These are phyloP conservation scores for Caenorhabditis sp. DNA, from an alignment of 2,888 invertebrate genomes.

Conservation along the genomic window DNA sequence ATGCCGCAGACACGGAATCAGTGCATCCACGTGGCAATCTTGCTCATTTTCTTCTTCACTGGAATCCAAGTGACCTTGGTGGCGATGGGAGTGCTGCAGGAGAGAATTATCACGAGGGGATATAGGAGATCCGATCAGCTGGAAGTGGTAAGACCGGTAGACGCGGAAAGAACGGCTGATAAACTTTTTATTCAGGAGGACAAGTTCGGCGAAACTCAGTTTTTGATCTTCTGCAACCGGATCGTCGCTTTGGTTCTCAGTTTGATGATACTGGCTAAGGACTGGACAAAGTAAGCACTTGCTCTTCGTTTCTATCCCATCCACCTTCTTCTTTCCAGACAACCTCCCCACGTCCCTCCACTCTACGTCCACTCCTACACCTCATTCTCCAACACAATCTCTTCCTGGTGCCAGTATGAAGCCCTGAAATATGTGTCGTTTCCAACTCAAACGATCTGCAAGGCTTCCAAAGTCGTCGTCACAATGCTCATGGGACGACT, in stretches of 20 bases:
- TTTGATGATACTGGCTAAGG: conserved; percentile 85
- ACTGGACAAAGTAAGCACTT: conserved; percentile 67
- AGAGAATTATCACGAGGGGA: conserved; percentile 94
- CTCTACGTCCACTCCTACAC: conserved; percentile 96
- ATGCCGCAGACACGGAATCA: conserved; percentile 54
- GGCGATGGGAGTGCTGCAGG: conserved; percentile 94
- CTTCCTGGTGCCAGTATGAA: conserved; percentile 99
- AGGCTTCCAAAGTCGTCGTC: conserved; percentile 98
- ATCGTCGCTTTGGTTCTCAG: conserved; percentile 91
- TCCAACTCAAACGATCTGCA: conserved; percentile 91
- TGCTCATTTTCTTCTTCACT: conserved; percentile 89
- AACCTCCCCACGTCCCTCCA: conserved; percentile 90
- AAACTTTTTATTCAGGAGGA: too few species aligned
- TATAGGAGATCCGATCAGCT: conserved; percentile 82
- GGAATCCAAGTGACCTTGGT: conserved; percentile 88
- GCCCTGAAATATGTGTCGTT: conserved; percentile 98
- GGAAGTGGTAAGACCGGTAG: too few species aligned
- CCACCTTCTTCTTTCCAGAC: conserved; percentile 80
- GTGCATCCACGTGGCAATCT: conserved; percentile 45
- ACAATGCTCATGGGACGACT: conserved; percentile 99
- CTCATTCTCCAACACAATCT: conserved; percentile 96
- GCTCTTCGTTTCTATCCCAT: not conserved
- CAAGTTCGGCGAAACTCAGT: conserved; percentile 94
- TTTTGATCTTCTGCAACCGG: conserved; percentile 96
- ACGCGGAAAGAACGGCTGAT: too few species aligned